phyloP scores from a whole-genome alignment of 1,140 invertebrate species.

The Hylaeus anthracinus region DNA sequence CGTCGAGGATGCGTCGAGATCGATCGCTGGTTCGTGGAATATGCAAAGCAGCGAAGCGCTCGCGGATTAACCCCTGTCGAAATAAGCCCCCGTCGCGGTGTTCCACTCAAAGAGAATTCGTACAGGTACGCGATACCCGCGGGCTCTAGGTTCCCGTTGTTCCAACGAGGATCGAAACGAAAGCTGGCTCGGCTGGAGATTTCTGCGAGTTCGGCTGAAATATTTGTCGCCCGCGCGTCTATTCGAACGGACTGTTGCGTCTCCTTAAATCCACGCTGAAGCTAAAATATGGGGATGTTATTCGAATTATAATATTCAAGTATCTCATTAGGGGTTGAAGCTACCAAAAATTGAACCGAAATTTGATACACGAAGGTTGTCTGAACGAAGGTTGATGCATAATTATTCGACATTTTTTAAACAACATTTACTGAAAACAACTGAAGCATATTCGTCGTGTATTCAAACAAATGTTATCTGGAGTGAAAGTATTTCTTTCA shows the following conservation, averaged over 20 bases:
- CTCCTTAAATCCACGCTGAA: not conserved
- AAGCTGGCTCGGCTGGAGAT: not conserved
- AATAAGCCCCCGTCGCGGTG: not conserved
- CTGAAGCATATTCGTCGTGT: no score
- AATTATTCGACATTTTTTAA: no score
- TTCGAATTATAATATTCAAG: no score
- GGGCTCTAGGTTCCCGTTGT: not conserved
- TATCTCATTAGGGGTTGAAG: no score
- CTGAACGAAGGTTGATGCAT: no score
- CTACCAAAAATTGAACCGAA: no score
- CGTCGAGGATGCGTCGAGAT: not conserved
- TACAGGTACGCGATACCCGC: not conserved
- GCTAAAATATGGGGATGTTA: no score
- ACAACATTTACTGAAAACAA: no score
- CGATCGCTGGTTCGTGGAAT: not conserved
- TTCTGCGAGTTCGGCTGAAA: not conserved
- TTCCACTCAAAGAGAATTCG: constrained; percentile 1
- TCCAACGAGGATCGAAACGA: not conserved
- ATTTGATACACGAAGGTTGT: no score
- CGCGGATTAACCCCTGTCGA: constrained; percentile 4
- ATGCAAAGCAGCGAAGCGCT: not conserved
- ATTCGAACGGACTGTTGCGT: not conserved
- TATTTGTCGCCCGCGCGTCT: not conserved
- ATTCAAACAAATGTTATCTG: no score
- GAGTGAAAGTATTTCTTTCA: no score